A percentile compares a stretch with the other conserved stretches of the same genome.
Evolutionary conservation across 2,113 vertebrate species (phyloP).

Genomic region (rabbit (Oryctolagus cuniculus)): mOryCun1.1 NC_091436.1:130756501-130757000

Average conservation of each 20-base stretch:
- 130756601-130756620: background rate
- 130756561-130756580: background rate
- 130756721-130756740: background rate
- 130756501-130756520: background rate
- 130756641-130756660: background rate
- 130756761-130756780: background rate
- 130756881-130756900: too few relatives aligned
- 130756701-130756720: background rate
- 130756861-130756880: too few relatives aligned
- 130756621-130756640: background rate
- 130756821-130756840: background rate
- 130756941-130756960: too few relatives aligned
- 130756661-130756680: constrained; percentile 40
- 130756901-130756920: too few relatives aligned
- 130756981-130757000: too few relatives aligned
- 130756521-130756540: background rate
- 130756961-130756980: too few relatives aligned
- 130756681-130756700: background rate
- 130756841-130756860: too few relatives aligned
- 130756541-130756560: background rate
- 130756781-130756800: background rate
- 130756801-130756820: background rate
- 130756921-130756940: too few relatives aligned
- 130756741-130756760: background rate
- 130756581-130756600: background rate